These are phyloP conservation scores for Anguilla obscura DNA, from an alignment of 2,797 vertebrate genomes.

Conservation along the genomic window DNA sequence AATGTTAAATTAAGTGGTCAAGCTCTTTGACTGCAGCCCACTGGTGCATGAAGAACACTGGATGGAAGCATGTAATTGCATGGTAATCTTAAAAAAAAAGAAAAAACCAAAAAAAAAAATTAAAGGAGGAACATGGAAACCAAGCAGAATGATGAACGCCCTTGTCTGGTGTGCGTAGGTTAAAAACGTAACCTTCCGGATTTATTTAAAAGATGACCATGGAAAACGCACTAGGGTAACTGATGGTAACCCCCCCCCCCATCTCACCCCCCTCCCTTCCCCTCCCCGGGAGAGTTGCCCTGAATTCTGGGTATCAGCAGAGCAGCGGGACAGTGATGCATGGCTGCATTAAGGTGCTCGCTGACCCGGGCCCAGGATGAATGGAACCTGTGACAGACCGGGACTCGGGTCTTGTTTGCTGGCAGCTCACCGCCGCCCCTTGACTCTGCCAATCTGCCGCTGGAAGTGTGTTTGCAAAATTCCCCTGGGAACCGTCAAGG, in stretches of 20 bases:
- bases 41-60: not conserved
- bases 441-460: not conserved
- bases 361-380: not conserved
- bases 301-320: not conserved
- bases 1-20: not conserved
- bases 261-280: not conserved
- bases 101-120: not conserved
- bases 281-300: not conserved
- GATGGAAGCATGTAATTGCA: too few species aligned
- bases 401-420: slow-evolving; percentile 19
- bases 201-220: not conserved
- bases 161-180: not conserved
- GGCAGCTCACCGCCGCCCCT: not conserved
- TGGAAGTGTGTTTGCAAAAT: slow-evolving; percentile 24
- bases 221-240: not conserved
- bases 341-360: not conserved
- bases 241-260: not conserved
- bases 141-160: not conserved
- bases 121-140: not conserved
- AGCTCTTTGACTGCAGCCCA: not conserved
- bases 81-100: not conserved
- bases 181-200: not conserved
- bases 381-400: not conserved
- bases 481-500: slow-evolving; percentile 20
- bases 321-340: not conserved